phyloP scores from a whole-genome alignment of 1,140 invertebrate species.

The Aleiodes sp. region DNA sequence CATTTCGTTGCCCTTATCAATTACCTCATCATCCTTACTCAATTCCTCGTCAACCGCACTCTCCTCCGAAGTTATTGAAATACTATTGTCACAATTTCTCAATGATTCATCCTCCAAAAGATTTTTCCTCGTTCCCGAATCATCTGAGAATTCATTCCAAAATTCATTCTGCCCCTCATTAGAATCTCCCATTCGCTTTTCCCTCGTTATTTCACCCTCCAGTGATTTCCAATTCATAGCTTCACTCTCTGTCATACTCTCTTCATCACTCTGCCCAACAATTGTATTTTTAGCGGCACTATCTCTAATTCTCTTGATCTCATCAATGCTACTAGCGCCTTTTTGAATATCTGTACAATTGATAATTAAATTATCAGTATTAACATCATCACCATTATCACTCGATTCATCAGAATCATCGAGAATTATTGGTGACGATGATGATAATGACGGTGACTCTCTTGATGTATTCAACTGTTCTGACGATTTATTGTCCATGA shows the following conservation, averaged over 20 bases:
- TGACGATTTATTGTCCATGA: not conserved
- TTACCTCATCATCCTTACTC: not conserved
- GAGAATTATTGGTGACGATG: not conserved
- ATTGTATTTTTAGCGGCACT: not conserved
- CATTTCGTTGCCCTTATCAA: not conserved
- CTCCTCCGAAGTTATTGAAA: not conserved
- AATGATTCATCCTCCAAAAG: not conserved
- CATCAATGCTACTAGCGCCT: constrained; percentile 40
- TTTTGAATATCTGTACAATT: constrained; percentile 48
- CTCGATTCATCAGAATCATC: not conserved
- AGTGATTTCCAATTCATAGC: constrained; percentile 31
- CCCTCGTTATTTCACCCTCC: constrained; percentile 3
- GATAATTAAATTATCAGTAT: constrained; percentile 39
- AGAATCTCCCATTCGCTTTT: not conserved
- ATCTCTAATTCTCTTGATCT: constrained; percentile 44
- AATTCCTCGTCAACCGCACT: not conserved
- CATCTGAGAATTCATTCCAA: constrained; percentile 11
- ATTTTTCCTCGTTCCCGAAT: not conserved
- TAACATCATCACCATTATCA: not conserved
- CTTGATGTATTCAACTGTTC: not conserved
- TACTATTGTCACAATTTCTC: not conserved
- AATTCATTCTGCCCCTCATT: not conserved
- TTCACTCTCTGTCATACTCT: constrained; percentile 37
- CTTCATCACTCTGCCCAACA: constrained; percentile 21
- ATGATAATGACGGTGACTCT: not conserved